These are phyloP conservation scores for Ivindomyrus marchei DNA, from an alignment of 2,113 vertebrate genomes.

Conservation along the genomic window DNA sequence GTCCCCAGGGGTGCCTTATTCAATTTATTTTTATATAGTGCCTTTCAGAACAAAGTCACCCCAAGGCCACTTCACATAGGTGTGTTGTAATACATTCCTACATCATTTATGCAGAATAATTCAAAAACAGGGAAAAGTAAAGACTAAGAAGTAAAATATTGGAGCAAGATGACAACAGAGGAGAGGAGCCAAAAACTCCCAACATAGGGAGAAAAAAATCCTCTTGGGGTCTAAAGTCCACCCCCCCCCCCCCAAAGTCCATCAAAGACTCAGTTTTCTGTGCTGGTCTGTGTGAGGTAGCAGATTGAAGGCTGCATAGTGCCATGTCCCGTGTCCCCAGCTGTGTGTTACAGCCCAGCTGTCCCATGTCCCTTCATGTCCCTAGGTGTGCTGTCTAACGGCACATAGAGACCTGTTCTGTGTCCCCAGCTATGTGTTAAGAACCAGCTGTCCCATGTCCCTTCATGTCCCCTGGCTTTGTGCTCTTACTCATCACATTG, in stretches of 20 bases:
- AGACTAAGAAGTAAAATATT: neutral
- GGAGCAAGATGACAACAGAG: neutral
- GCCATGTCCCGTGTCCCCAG: neutral
- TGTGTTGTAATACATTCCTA: neutral
- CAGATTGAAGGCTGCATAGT: neutral
- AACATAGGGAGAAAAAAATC: neutral
- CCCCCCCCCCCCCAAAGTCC: neutral
- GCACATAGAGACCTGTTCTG: neutral
- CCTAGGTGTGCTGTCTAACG: neutral
- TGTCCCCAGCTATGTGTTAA: neutral
- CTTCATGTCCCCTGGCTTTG: neutral
- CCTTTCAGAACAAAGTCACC: neutral
- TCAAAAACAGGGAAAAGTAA: neutral
- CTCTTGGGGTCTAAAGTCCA: neutral
- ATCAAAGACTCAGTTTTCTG: neutral
- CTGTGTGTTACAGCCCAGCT: neutral
- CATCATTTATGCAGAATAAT: neutral
- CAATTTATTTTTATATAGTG: neutral
- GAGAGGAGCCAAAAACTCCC: neutral
- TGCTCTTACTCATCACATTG: neutral
- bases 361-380: neutral
- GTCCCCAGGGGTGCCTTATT: neutral
- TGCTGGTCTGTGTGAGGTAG: neutral
- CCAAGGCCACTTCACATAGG: neutral
- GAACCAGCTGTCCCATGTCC: neutral